Percentiles rank a stretch among this genome's conserved stretches.
phyloP scores from a whole-genome alignment of 2,888 invertebrate species.

The Nomada ruficornis region DNA sequence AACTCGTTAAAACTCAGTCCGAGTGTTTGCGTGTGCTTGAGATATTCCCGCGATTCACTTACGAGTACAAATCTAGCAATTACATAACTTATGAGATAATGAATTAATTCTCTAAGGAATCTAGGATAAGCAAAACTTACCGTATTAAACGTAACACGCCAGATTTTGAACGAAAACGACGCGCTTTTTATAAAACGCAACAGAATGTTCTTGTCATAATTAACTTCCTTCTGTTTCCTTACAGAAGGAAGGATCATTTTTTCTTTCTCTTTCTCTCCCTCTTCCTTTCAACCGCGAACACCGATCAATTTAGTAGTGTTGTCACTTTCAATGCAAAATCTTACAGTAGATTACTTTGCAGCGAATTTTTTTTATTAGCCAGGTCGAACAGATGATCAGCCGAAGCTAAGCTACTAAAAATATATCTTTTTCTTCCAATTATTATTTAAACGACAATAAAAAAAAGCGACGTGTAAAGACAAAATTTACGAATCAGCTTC shows the following conservation, averaged over 20 bases:
- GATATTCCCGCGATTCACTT: slow-evolving; percentile 20
- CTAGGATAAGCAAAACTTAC: slow-evolving; percentile 58
- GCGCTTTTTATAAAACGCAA: slow-evolving; percentile 44
- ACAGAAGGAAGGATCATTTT: slow-evolving; percentile 9
- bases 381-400: slow-evolving; percentile 13
- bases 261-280: not conserved
- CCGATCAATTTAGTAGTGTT: too few relatives aligned
- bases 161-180: slow-evolving; percentile 29
- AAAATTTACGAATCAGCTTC: slow-evolving; percentile 32
- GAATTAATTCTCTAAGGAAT: slow-evolving; percentile 39
- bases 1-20: slow-evolving; percentile 33
- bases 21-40: not conserved
- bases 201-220: slow-evolving; percentile 23
- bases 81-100: slow-evolving; percentile 43
- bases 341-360: slow-evolving; percentile 31
- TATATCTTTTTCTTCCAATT: not conserved
- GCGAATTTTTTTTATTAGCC: slow-evolving; percentile 32
- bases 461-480: slow-evolving; percentile 22
- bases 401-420: not conserved
- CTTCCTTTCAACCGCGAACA: not conserved
- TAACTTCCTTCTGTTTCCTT: slow-evolving; percentile 1
- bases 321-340: slow-evolving; percentile 14
- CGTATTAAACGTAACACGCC: slow-evolving; percentile 40
- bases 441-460: slow-evolving; percentile 26
- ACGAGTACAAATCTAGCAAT: slow-evolving; percentile 29